A percentile compares a stretch with the other conserved stretches of the same genome.
These are phyloP conservation scores for Eueremaeus valkanovi DNA, from an alignment of 2,888 invertebrate species.

Conservation along the genomic window DNA sequence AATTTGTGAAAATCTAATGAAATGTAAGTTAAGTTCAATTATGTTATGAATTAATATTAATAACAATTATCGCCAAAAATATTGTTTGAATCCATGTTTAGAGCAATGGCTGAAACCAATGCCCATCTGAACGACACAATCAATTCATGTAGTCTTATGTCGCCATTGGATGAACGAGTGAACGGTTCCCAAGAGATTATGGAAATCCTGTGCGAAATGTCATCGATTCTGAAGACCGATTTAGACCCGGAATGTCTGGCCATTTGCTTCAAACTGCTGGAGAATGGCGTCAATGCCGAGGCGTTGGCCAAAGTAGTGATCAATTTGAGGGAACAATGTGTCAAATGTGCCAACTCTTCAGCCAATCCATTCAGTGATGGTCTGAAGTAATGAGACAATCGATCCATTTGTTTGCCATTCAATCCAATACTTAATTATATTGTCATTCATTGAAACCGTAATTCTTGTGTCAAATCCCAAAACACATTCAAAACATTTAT, in stretches of 20 bases:
- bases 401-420: not conserved
- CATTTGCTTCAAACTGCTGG: conserved; percentile 27
- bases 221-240: conserved; percentile 15
- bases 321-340: not conserved
- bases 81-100: not conserved
- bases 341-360: not conserved
- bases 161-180: conserved; percentile 2
- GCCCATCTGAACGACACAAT: not conserved
- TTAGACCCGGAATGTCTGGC: conserved; percentile 30
- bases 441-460: not conserved
- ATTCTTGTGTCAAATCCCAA: too few species aligned
- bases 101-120: not conserved
- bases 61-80: too few species aligned
- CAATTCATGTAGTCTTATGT: not conserved
- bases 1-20: too few species aligned
- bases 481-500: too few species aligned
- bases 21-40: too few species aligned
- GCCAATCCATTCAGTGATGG: not conserved
- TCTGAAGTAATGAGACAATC: not conserved
- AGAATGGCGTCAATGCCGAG: conserved; percentile 34
- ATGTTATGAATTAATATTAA: too few species aligned
- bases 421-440: too few species aligned
- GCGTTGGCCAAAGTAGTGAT: conserved; percentile 33
- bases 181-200: conserved; percentile 25
- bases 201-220: conserved; percentile 30